Conservation (phyloP, 2,113 vertebrate species). For the Sylvilagus bachmani region DNA sequence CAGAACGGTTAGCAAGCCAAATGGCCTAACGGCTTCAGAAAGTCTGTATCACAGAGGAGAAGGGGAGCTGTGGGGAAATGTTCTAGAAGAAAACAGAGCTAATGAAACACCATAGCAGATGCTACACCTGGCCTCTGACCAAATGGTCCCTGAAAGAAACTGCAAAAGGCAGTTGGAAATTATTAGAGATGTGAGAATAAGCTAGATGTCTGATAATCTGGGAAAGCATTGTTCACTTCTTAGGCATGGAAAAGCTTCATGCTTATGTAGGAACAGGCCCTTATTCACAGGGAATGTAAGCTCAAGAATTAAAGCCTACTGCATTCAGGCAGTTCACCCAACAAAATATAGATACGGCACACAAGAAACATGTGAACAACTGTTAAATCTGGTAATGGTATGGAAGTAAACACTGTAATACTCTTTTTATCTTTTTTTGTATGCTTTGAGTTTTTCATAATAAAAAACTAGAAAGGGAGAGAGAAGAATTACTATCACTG, state of each 20-base stretch:
- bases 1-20: not conserved
- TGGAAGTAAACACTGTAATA: not conserved
- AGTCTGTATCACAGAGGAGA: not conserved
- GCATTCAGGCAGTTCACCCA: constrained; percentile 37
- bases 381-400: not conserved
- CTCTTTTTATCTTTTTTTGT: not conserved
- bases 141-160: not conserved
- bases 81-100: not conserved
- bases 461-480: not conserved
- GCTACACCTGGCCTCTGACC: not conserved
- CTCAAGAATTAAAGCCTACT: not conserved
- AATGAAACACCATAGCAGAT: not conserved
- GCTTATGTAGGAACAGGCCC: not conserved
- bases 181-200: not conserved
- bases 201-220: not conserved
- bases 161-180: not conserved
- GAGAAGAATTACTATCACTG: not conserved
- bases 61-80: not conserved
- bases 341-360: not conserved
- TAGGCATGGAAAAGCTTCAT: not conserved
- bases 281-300: not conserved
- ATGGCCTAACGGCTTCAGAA: not conserved
- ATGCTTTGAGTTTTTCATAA: not conserved
- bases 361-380: not conserved
- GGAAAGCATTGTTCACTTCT: not conserved